Evolutionary conservation across 2,797 vertebrate species (phyloP), one percentile per base, ranked within the genome.

Genomic region (Enteromius unitaeniatus): DNA sequence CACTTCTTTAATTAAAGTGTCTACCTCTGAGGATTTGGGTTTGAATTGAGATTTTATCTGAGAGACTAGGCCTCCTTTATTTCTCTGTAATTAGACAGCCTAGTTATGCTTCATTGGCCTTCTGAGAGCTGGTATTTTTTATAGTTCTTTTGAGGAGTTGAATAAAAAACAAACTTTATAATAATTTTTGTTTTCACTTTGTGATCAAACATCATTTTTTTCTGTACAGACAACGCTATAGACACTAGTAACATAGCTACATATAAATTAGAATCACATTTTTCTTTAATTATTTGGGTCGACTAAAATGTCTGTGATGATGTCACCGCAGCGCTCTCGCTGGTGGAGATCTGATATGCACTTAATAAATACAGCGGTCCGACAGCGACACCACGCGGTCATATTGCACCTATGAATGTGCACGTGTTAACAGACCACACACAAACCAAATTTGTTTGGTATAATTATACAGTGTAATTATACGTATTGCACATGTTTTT

Each of bases 1-100:
- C 62, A 45, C 47, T n/a, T 42, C 72, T 77, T 83, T 83, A 83
- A 83, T 83, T 83, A 83, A 83, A 83, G 47, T 77, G 62, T 68
- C 7, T 68, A 68, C 81, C 81, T 77, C 37, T 76, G 37, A 77
- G 81, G 64, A 77, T 77, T 67, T 68, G 34, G 34, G 23, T 31
- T 77, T 55, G 47, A 83, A 83, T 82, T 82, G 13, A 76, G 73
- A 83, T 83, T 83, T 76, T 77, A 83, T 83, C 81, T 15, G 1
- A 21, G 14, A n/a, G 55, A 65, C 69, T 64, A 74, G 64, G 58
- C 58, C 80, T 82, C 28, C 23, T 55, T 83, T 26, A 58, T 76
- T 77, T 76, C 17, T 76, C 81, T 74, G 70, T 83, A 68, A 77
- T 83, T 77, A 76, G 49, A 83, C 60, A 76, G 64, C 21, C 58